Percentiles rank a stretch among this genome's conserved stretches.
Conservation (phyloP, 2,888 invertebrate genomes). For the Caenorhabditis virilis region DNA sequence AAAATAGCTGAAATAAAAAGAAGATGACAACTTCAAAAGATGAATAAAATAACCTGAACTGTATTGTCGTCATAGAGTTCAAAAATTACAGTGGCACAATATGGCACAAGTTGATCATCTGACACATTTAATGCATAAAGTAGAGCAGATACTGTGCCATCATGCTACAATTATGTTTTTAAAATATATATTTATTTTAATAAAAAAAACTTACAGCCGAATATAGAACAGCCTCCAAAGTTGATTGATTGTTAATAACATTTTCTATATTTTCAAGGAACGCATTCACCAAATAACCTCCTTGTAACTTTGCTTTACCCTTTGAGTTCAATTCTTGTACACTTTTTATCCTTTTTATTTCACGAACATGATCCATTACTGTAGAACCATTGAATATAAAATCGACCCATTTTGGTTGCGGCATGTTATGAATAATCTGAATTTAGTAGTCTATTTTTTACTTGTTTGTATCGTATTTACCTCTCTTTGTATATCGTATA, state of each 20-base stretch:
- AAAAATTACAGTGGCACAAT: conserved; percentile 38
- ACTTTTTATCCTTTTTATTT: conserved; percentile 35
- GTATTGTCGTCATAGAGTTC: conserved; percentile 42
- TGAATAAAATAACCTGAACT: conserved; percentile 20
- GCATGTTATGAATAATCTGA: conserved; percentile 37
- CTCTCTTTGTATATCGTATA: conserved; percentile 49
- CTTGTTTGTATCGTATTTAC: conserved; percentile 9
- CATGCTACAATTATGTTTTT: conserved; percentile 35
- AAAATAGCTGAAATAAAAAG: conserved; percentile 4
- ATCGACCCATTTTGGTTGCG: conserved; percentile 39
- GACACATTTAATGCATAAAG: conserved; percentile 40
- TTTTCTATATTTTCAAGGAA: conserved; percentile 31
- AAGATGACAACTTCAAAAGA: not conserved
- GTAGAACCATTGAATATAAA: conserved; percentile 33
- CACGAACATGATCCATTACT: conserved; percentile 38
- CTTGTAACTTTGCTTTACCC: conserved; percentile 34
- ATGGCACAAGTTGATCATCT: conserved; percentile 47
- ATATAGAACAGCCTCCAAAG: conserved; percentile 31
- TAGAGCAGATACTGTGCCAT: conserved; percentile 43
- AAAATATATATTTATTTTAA: too few species aligned
- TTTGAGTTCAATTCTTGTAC: conserved; percentile 33
- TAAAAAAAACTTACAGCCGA: conserved; percentile 44
- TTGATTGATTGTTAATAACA: conserved; percentile 10
- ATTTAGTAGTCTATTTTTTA: conserved; percentile 1
- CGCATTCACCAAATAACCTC: conserved; percentile 27